Base-by-base conservation (phyloP, 2,113 vertebrate genomes). In the Chloroceryle aenea region DNA sequence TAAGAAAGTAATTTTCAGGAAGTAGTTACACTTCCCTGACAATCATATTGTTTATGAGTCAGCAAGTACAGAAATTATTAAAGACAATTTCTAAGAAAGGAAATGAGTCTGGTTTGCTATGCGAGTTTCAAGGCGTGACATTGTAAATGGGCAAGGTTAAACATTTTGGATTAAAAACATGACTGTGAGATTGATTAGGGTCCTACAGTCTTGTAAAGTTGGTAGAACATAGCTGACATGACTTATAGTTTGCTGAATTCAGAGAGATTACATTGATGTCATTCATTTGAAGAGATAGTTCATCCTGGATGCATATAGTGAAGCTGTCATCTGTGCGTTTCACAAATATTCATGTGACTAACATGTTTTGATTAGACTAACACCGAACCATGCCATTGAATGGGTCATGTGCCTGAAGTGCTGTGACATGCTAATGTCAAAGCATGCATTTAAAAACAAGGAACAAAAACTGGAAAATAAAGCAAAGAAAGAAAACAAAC, bases 111-210 rank as follows among this genome's bases (percentile, higher is more conserved):
- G 94, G 79, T 95, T 97, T 97, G 73, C 87, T 97, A 66, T 93
- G 85, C 50, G 81, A 90, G 72, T 86, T 97, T 90, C 92, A 93
- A 97, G 95, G 71, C 77, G 94, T 94, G 96, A 94, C 98, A 97
- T 97, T 97, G 94, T 97, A 97, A 98, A 97, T 96, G 91, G 92
- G 68, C 97, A 97, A 98, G 97, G 95, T 98, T 98, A 98, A 98
- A 97, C 89, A 97, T 97, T 98, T 97, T 95, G 96, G 96, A 98
- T 98, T 98, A 98, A 98, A 98, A 98, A 97, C 89, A 96, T 97
- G 97, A 97, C 93, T 97, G 88, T 90, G 95, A 98, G 97, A 98
- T 97, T 98, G 97, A 97, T 97, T 98, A 95, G 90, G 93, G 96
- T 95, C 91, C 95, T 97, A 84, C 92, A 97, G 89, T 97, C 95